These are phyloP conservation scores for Prietella phreatophila DNA, from an alignment of 2,113 vertebrate genomes.

Conservation along the genomic window DNA sequence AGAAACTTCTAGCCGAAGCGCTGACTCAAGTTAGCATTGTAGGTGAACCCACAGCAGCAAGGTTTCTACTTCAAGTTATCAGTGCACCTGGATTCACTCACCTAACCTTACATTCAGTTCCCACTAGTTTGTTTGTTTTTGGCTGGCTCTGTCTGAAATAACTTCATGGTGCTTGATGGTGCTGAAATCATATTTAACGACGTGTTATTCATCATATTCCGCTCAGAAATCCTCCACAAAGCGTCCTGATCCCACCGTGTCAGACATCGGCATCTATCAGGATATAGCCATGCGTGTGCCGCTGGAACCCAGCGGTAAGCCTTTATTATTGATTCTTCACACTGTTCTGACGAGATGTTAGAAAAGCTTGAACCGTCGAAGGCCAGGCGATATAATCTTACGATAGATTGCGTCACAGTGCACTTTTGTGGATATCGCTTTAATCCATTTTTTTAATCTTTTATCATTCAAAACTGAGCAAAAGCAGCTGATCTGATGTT, in stretches of 20 bases:
- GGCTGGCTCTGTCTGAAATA: not conserved
- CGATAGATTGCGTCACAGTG: not conserved
- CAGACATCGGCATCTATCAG: constrained; percentile 90
- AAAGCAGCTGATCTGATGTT: too few relatives aligned
- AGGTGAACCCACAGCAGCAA: constrained; percentile 47
- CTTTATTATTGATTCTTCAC: not conserved
- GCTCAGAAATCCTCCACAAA: constrained; percentile 81
- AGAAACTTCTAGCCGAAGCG: constrained; percentile 95
- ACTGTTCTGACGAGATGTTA: not conserved
- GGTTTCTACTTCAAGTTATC: not conserved
- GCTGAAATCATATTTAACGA: not conserved
- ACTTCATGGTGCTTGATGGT: not conserved
- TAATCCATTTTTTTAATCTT: not conserved
- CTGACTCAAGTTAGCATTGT: constrained; percentile 95
- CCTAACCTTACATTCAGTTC: not conserved
- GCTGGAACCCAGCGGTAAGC: constrained; percentile 67
- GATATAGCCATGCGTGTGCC: constrained; percentile 76
- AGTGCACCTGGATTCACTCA: not conserved
- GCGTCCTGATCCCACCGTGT: constrained; percentile 76
- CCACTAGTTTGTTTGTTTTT: not conserved
- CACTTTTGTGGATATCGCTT: not conserved
- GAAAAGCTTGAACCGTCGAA: not conserved
- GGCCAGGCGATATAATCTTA: not conserved
- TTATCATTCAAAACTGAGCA: too few relatives aligned
- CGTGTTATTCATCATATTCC: constrained; percentile 19